Percentiles rank a stretch among this genome's conserved stretches.
Evolutionary conservation across 2,888 invertebrate genomes (phyloP).

Genomic region (Calameuta pallipes): DNA sequence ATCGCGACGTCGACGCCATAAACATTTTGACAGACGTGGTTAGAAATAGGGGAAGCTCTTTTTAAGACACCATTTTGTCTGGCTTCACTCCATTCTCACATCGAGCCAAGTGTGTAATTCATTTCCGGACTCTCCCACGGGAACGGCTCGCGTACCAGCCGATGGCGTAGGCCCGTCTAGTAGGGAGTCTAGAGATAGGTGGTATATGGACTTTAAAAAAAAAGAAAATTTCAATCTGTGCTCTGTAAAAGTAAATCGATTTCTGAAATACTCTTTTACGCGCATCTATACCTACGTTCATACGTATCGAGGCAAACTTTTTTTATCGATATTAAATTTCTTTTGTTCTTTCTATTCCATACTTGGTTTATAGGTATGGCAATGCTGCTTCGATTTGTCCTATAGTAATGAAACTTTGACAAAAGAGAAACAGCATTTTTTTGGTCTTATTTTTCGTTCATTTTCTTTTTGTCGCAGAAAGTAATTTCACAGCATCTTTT

Average conservation of each 20-base stretch:
- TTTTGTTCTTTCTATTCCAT: not conserved
- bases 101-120: conserved; percentile 53
- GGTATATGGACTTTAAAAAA: not conserved
- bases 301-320: not conserved
- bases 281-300: not conserved
- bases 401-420: not conserved
- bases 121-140: conserved; percentile 52
- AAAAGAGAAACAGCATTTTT: not conserved
- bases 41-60: conserved; percentile 33
- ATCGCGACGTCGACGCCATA: not conserved
- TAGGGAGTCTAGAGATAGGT: not conserved
- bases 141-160: conserved; percentile 22
- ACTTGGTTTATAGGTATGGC: not conserved
- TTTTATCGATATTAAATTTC: not conserved
- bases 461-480: not conserved
- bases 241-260: not conserved
- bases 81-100: conserved; percentile 42
- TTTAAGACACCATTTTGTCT: conserved; percentile 55
- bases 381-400: not conserved
- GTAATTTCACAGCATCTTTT: not conserved
- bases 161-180: conserved; percentile 20
- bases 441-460: no score
- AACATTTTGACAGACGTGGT: not conserved
- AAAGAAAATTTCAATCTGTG: not conserved
- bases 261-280: not conserved